Conservation (phyloP, 2,797 vertebrate genomes). For the Sphaeramia orbicularis region DNA sequence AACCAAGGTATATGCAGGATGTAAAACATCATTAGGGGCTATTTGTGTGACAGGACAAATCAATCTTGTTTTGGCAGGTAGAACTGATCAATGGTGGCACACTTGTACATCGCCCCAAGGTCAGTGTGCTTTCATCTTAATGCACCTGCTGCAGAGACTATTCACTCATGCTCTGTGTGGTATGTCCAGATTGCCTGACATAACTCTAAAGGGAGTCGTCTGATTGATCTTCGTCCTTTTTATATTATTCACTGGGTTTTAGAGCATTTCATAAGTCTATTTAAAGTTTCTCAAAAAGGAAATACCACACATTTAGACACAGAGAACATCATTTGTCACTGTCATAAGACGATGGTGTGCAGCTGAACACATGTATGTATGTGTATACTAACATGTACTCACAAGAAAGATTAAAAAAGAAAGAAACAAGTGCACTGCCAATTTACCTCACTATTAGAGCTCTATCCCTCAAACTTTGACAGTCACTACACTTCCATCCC, state of each 20-base stretch:
- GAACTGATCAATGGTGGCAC: slow-evolving; percentile 46
- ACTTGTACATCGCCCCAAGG: slow-evolving; percentile 33
- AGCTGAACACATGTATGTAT: too few species aligned
- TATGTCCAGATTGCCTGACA: neutral
- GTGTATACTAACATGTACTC: too few species aligned
- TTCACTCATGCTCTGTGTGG: neutral
- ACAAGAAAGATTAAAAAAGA: too few species aligned
- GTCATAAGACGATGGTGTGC: too few species aligned
- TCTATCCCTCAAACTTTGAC: slow-evolving; percentile 62
- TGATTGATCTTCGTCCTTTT: slow-evolving; percentile 13
- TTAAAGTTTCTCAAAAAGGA: neutral
- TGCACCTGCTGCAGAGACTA: slow-evolving; percentile 19
- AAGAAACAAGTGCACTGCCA: slow-evolving; percentile 9
- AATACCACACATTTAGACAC: neutral
- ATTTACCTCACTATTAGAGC: slow-evolving; percentile 17
- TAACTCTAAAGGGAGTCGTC: slow-evolving; percentile 1
- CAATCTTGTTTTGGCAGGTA: slow-evolving; percentile 41
- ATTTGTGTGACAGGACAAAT: slow-evolving; percentile 33
- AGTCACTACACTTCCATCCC: slow-evolving; percentile 44
- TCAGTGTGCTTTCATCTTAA: slow-evolving; percentile 42
- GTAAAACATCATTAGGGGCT: slow-evolving; percentile 33
- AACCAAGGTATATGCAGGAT: slow-evolving; percentile 14
- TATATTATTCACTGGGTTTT: slow-evolving; percentile 2
- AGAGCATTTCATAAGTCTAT: slow-evolving; percentile 1
- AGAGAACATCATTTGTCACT: too few species aligned